Evolutionary conservation across 2,797 vertebrate genomes (phyloP).

Genomic region (Amblyraja radiata): DNA sequence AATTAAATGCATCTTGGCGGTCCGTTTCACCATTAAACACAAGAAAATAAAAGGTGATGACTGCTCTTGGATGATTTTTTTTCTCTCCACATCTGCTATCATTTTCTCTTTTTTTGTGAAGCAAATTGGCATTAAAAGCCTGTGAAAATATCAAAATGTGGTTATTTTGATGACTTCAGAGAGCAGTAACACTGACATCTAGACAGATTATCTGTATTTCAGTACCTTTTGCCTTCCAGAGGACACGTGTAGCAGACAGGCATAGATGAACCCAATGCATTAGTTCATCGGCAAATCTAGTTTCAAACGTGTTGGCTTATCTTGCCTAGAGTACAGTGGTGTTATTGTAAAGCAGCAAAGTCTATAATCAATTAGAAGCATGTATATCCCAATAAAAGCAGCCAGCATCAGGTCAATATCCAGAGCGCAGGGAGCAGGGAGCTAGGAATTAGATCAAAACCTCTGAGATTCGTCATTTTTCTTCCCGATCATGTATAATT

Average conservation of each 20-base stretch:
- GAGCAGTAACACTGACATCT: not conserved
- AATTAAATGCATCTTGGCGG: not conserved
- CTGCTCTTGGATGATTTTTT: no score
- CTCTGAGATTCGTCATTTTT: slow-evolving; percentile 31
- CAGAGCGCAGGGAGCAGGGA: not conserved
- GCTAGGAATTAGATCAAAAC: slow-evolving; percentile 16
- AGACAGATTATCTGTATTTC: not conserved
- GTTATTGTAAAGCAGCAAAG: slow-evolving; percentile 14
- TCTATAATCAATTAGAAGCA: slow-evolving; percentile 1
- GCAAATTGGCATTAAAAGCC: not conserved
- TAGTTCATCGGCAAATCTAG: not conserved
- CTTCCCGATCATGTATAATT: slow-evolving; percentile 11
- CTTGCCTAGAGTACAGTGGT: not conserved
- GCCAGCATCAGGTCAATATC: not conserved
- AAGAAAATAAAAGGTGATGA: not conserved
- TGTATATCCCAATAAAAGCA: not conserved
- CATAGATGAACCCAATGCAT: not conserved
- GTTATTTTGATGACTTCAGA: no score
- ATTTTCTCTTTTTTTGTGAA: not conserved
- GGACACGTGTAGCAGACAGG: not conserved
- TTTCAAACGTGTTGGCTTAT: not conserved
- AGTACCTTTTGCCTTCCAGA: not conserved
- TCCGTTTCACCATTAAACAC: not conserved
- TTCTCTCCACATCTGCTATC: not conserved
- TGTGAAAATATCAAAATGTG: not conserved